Evolutionary conservation across 2,888 invertebrate genomes (phyloP), one percentile per base, ranked within the genome.

Genomic region (Caenorhabditis plicata): DNA sequence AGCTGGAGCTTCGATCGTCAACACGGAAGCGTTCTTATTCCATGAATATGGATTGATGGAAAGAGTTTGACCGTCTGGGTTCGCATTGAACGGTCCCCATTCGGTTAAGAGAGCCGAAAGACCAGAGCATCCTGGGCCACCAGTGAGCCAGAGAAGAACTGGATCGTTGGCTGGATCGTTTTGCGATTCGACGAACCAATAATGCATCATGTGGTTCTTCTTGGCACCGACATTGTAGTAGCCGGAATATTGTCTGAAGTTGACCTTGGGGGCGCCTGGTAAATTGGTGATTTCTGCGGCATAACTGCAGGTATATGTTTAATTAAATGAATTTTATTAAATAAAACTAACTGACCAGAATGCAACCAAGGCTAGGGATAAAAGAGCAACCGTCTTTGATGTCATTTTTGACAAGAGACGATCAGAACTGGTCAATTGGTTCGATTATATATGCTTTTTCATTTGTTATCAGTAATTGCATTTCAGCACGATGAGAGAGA

Each of bases 1-100:
- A 25, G 84, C 85, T n/a, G 85, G 85, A 1, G 84, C 80, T 71
- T 85, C 85, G 43, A 85, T 57, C 58, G 82, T 85, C 42, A 85
- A 54, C 56, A 85, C 81, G 81, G 36, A 81, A 57, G 83, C 84
- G 35, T 68, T 68, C 26, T 51, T 68, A 47, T 78, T 78, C 78
- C 78, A 78, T 27, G 62, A 61, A 45, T 74, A 75, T 2, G 64
- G 71, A 46, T 78, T 78, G 9, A 47, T 36, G 11, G 57, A 57
- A 11, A 76, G 56, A n/a, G 74, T 71, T 11, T 60, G 52, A 31
- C 74, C 75, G 47, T 75, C 74, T n/a, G 51, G 41, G 42, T 73
- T 73, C 26, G 73, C 69, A 42, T 56, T 63, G 52, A 81, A 83
- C 17, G 83, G 83, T 31, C 83, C 83, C 74, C 82, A 79, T 66